Percentiles rank a stretch among this genome's conserved stretches.
Conservation (phyloP, 2,113 vertebrate genomes). For the Phodopus roborovskii region DNA sequence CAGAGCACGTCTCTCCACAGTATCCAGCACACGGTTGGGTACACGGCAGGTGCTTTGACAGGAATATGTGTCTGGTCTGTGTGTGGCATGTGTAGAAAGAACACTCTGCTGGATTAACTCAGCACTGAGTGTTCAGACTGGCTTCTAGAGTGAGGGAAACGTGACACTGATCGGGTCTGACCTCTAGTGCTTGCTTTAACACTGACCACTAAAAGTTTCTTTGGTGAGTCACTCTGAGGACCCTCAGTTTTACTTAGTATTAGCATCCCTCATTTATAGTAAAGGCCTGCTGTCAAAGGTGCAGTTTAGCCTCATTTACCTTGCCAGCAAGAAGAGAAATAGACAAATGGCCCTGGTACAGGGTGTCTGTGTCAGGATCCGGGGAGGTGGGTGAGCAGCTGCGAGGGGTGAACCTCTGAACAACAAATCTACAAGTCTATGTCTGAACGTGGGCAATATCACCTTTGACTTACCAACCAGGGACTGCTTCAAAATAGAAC, state of each 20-base stretch:
- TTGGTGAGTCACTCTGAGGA: neutral
- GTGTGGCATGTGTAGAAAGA: neutral
- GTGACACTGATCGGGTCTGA: neutral
- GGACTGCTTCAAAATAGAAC: conserved; percentile 22
- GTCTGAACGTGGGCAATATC: neutral
- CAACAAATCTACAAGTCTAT: neutral
- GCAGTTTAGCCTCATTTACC: conserved; percentile 1
- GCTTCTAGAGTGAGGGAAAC: conserved; percentile 30
- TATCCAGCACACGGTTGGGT: neutral
- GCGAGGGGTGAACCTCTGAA: neutral
- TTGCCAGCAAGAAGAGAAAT: conserved; percentile 32
- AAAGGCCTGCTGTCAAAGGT: neutral
- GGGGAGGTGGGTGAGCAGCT: neutral
- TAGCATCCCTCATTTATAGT: neutral
- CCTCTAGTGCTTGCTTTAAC: neutral
- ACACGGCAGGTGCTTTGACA: conserved; percentile 15
- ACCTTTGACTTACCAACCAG: neutral
- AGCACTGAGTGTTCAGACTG: neutral
- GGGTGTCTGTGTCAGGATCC: neutral
- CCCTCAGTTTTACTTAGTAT: neutral
- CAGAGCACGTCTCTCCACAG: conserved; percentile 33
- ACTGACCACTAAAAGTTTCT: neutral
- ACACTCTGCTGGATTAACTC: neutral
- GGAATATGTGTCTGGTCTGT: neutral
- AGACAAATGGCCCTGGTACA: neutral